Conservation (phyloP, 2,888 invertebrate species). For the Ischnus inquisitorius region DNA sequence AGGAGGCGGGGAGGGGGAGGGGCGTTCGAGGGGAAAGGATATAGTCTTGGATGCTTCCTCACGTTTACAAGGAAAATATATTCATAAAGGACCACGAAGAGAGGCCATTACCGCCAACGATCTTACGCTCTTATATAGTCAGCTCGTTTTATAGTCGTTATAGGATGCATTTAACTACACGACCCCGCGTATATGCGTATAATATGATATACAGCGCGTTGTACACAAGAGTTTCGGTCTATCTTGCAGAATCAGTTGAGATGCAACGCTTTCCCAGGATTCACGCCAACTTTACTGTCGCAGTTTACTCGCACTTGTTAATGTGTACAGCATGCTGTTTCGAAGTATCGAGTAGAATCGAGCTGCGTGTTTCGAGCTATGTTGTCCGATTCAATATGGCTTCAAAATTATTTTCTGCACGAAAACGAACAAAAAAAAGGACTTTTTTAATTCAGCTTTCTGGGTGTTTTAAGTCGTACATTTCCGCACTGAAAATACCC, state of each 20-base stretch:
- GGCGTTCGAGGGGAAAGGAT: neutral
- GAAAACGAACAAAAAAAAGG: too few relatives aligned
- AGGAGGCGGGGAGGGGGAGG: neutral
- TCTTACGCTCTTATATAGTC: constrained; percentile 35
- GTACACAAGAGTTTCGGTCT: constrained; percentile 2
- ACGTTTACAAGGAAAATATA: constrained; percentile 44
- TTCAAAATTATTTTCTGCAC: too few relatives aligned
- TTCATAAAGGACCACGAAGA: constrained; percentile 51
- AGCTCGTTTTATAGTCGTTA: constrained; percentile 49
- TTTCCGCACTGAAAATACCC: too few relatives aligned
- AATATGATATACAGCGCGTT: neutral
- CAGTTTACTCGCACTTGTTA: constrained; percentile 9
- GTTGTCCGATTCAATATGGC: neutral
- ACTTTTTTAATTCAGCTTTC: too few relatives aligned
- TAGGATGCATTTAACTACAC: constrained; percentile 43
- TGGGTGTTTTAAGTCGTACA: too few relatives aligned
- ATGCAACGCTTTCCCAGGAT: neutral
- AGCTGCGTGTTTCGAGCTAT: neutral
- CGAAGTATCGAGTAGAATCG: neutral
- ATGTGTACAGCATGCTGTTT: neutral
- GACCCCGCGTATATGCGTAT: neutral
- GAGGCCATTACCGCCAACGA: constrained; percentile 53
- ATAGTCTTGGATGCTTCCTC: constrained; percentile 22
- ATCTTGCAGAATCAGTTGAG: constrained; percentile 3
- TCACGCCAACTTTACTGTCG: neutral